Base-by-base conservation (phyloP, 2,888 invertebrate species). In the Aleiodes alternator region DNA sequence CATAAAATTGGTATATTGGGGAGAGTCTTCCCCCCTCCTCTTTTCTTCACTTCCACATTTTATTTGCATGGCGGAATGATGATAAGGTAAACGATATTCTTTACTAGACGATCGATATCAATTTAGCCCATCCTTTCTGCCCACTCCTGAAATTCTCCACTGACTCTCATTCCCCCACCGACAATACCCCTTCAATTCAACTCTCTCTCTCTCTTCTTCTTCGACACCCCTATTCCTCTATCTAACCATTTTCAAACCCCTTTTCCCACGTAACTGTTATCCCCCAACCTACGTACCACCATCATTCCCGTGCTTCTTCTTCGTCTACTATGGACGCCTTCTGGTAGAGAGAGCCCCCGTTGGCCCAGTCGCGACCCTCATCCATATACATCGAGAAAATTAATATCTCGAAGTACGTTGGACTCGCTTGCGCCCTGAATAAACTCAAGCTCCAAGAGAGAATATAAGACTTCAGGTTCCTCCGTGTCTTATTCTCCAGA, bases 381-480 rank as follows among this genome's bases (percentile, higher is more conserved):
- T 87, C 86, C 87, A 88, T 88, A 89, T 87, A 88, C 87, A 88
- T 87, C 85, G 84, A 74, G 85, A 87, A 89, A 89, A 88, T 88
- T 87, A 88, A 88, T 89, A 87, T 87, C 84, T 82, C 73, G 80
- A 79, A 80, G 81, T 84, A 82, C 81, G 81, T 79, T 76, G 81
- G 79, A 76, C 82, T 83, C 78, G 82, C 81, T 84, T 83, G 81
- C 83, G 79, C 83, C 79, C 82, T 83, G 87, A 86, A 87, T 87
- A 87, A 87, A 87, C 87, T 85, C 78, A 82, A 80, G 29, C 14
- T 50, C 57, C 23, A 23, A 23, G 34, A 68, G 59, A 43, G 12
- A 43, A 66, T 57, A 43, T 53, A 75, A 75, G 73, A 76, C 69
- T 51, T 71, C 53, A 59, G 69, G 48, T 4, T 43, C 48, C 48